phyloP scores from a whole-genome alignment of 2,113 vertebrate species.

The Ctenomys sociabilis region DNA sequence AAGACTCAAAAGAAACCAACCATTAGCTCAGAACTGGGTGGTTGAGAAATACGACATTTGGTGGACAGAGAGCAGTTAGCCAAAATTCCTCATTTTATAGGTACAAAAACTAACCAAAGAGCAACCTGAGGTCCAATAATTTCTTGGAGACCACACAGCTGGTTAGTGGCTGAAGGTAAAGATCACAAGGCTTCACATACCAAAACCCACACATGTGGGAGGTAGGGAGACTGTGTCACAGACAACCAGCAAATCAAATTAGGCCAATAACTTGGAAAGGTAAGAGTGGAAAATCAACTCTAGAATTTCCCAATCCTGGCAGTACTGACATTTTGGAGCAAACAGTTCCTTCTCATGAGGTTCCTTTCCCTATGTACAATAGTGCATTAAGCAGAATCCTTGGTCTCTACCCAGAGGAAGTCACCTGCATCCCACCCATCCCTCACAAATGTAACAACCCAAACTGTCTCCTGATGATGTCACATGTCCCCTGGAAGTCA shows the following conservation, averaged over 20 bases:
- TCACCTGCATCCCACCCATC: neutral
- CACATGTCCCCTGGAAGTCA: neutral
- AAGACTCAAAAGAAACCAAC: neutral
- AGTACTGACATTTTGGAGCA: neutral
- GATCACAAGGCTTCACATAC: slow-evolving; percentile 54
- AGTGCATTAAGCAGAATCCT: neutral
- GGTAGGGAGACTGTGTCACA: neutral
- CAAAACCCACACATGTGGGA: neutral
- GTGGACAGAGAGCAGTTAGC: neutral
- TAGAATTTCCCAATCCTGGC: neutral
- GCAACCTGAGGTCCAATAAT: neutral
- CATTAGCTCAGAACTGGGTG: neutral
- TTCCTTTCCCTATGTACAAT: fast-evolving
- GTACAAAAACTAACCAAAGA: neutral
- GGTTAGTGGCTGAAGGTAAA: neutral
- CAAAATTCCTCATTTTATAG: neutral
- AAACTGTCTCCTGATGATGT: neutral
- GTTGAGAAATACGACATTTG: neutral
- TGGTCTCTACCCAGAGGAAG: neutral
- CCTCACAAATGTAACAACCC: neutral
- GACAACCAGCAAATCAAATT: neutral
- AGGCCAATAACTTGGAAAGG: neutral
- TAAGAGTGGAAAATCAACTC: neutral
- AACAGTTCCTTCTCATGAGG: neutral
- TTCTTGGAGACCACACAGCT: slow-evolving; percentile 32